Evolutionary conservation across 2,113 vertebrate genomes (phyloP).

Genomic region (Seriola rivoliana): DNA sequence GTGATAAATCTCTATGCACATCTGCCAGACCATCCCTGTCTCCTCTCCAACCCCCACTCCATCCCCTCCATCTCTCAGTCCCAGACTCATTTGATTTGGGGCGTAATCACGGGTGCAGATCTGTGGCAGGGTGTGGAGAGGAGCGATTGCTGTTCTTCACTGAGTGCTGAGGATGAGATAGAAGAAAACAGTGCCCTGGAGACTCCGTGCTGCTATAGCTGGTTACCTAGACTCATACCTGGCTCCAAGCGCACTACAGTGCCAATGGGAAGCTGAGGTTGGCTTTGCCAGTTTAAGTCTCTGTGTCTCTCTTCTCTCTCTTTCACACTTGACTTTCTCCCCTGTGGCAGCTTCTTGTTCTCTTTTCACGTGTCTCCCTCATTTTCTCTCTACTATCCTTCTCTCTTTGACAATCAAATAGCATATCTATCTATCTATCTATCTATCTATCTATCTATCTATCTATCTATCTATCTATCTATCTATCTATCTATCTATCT

Average conservation of each 20-base stretch:
- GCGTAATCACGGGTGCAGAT: conserved; percentile 79
- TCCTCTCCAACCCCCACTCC: conserved; percentile 1
- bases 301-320: conserved; percentile 21
- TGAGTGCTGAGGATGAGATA: conserved; percentile 71
- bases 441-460: conserved; percentile 8
- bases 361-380: conserved; percentile 3
- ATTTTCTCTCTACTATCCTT: background rate
- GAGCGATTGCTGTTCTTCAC: conserved; percentile 74
- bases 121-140: conserved; percentile 72
- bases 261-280: conserved; percentile 41
- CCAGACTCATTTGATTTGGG: conserved; percentile 76
- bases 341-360: conserved; percentile 13
- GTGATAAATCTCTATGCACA: conserved; percentile 74
- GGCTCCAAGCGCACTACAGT: conserved; percentile 45
- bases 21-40: conserved; percentile 64
- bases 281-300: conserved; percentile 52
- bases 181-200: conserved; percentile 63
- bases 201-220: conserved; percentile 55
- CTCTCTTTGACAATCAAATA: background rate
- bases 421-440: background rate
- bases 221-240: conserved; percentile 55
- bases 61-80: conserved; percentile 52
- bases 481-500: conserved; percentile 3
- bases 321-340: conserved; percentile 45
- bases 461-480: conserved; percentile 11